Base-by-base conservation (phyloP, 2,797 vertebrate genomes). In the Buphagus erythrorhynchus region DNA sequence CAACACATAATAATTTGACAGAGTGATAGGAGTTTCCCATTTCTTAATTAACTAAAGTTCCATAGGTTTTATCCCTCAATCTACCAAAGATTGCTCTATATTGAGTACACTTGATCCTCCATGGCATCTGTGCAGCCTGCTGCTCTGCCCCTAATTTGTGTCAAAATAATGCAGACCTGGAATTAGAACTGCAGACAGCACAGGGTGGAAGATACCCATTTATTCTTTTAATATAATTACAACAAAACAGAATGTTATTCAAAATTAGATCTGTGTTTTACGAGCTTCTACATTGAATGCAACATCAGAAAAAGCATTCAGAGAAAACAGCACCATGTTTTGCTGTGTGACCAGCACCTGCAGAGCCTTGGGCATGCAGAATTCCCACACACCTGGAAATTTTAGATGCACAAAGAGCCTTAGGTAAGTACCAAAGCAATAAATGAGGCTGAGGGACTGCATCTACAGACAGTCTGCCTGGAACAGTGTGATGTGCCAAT, bases 41-140 rank as follows among this genome's bases (percentile, higher is more conserved):
- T 91, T 48, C 36, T 76, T 79, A 82, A 88, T 77, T 77, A 90
- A 96, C 49, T 73, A 52, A 52, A 81, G 59, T 48, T 48, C 31
- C 67, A 16, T 1, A 52, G 17, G 10, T 87, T 86, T 76, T 76
- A 90, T 43, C 40, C 67, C 31, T 85, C 45, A n/a, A 45, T 22
- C 69, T 88, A 43, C 13, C 66, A 76, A 55, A 75, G 62, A 59
- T 0, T 72, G 19, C 36, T 92, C 76, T 88, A 80, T 69, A 62
- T 3, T 18, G 10, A 86, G 55, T 11, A 62, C 38, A 40, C 18
- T 69, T 52, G 86, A 95, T 88, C 82, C 76, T 55, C 55, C 73
- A 52, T 65, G 66, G 88, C 88, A 95, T 46, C 63, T 88, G 52
- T 28, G 55, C 71, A 73, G 26, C n/a, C 71, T 88, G 38, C 58